phyloP scores from a whole-genome alignment of 2,113 vertebrate species.

The Nycticryphes semicollaris region DNA sequence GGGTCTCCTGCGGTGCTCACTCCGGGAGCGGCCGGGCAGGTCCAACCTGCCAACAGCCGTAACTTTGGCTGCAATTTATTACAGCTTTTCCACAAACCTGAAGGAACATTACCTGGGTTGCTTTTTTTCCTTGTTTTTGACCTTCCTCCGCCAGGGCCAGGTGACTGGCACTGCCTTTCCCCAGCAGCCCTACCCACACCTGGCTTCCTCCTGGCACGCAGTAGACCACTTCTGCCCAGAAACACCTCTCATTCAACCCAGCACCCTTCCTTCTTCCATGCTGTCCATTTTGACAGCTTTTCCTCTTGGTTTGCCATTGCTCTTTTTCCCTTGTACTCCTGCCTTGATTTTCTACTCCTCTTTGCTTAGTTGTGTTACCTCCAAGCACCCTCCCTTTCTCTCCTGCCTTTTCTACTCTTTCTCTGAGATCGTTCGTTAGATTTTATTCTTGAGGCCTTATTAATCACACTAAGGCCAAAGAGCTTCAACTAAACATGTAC shows the following conservation, averaged over 20 bases:
- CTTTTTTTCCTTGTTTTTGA: background rate
- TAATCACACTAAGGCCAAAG: background rate
- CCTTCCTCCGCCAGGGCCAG: background rate
- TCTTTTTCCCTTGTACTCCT: background rate
- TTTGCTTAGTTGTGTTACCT: background rate
- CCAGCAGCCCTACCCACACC: background rate
- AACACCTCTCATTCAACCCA: background rate
- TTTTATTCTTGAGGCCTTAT: background rate
- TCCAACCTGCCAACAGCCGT: background rate
- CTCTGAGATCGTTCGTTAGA: background rate
- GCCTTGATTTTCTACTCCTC: background rate
- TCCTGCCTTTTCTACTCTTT: background rate
- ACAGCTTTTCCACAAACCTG: background rate
- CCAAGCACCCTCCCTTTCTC: fast-evolving
- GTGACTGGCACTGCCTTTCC: constrained; percentile 3
- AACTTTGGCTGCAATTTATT: background rate
- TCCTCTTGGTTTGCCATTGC: background rate
- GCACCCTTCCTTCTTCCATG: background rate
- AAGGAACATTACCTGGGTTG: background rate
- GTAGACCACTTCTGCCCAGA: background rate
- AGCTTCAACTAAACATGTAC: background rate
- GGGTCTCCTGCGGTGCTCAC: fast-evolving
- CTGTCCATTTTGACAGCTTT: background rate
- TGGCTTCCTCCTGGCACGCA: fast-evolving
- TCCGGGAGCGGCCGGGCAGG: background rate